These are phyloP conservation scores for Eubucco bourcierii DNA, from an alignment of 2,113 vertebrate genomes.

Conservation along the genomic window DNA sequence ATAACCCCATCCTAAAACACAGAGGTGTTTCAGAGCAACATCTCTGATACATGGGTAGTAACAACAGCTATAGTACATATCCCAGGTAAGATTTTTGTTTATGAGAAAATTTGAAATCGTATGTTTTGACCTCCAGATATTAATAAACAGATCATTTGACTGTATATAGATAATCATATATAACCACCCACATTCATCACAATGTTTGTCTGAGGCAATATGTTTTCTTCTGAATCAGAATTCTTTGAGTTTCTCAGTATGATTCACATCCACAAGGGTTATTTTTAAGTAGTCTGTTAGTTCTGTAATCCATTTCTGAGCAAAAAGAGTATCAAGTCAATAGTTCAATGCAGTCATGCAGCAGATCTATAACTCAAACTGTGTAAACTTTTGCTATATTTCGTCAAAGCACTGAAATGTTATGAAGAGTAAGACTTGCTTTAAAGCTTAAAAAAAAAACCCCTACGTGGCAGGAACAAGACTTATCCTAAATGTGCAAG, in stretches of 20 bases:
- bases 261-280: neutral
- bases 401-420: neutral
- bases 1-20: neutral
- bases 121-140: neutral
- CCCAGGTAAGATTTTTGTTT: neutral
- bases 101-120: neutral
- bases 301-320: constrained; percentile 16
- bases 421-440: neutral
- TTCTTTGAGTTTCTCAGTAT: constrained; percentile 2
- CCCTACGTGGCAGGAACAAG: neutral
- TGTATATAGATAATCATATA: neutral
- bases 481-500: neutral
- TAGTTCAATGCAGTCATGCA: neutral
- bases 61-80: neutral
- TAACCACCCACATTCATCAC: neutral
- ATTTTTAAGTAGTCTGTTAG: constrained; percentile 37
- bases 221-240: neutral
- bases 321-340: neutral
- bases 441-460: neutral
- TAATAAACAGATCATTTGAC: neutral
- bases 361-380: neutral
- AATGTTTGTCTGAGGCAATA: neutral
- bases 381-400: neutral
- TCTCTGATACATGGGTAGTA: neutral
- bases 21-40: neutral